Conservation (phyloP, 2,113 vertebrate species). For the Mustela lutreola region DNA sequence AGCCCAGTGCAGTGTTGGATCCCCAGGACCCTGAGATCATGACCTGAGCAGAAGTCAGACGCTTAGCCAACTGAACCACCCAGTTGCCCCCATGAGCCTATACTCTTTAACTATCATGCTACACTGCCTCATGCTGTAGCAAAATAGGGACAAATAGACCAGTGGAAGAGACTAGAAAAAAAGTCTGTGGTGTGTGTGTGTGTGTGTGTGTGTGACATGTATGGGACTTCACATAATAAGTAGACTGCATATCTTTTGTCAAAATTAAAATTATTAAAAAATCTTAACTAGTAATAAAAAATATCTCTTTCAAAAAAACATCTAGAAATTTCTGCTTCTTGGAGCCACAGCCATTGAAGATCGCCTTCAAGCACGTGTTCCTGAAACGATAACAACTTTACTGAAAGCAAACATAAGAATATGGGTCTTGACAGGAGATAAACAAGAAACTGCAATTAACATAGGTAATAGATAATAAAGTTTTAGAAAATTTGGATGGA, state of each 20-base stretch:
- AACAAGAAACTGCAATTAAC: conserved; percentile 97
- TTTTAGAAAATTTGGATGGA: background rate
- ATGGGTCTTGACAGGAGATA: conserved; percentile 98
- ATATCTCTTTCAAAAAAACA: background rate
- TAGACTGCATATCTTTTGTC: background rate
- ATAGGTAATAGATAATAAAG: conserved; percentile 88
- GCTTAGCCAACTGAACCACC: background rate
- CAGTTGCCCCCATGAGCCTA: background rate
- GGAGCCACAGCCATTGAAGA: conserved; percentile 98
- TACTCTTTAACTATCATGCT: background rate
- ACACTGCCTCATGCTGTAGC: background rate
- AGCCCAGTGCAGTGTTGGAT: background rate
- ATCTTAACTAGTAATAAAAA: conserved; percentile 51
- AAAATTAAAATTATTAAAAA: conserved; percentile 44
- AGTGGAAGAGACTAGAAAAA: background rate
- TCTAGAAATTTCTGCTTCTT: conserved; percentile 93
- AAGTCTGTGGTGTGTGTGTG: background rate
- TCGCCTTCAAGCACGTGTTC: conserved; percentile 95
- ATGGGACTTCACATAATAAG: background rate
- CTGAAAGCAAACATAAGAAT: conserved; percentile 97
- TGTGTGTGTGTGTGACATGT: background rate
- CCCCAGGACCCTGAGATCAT: background rate
- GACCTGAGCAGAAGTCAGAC: background rate
- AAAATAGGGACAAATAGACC: background rate
- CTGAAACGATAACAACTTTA: conserved; percentile 96